These are phyloP conservation scores for Diphyllodes magnificus DNA, from an alignment of 2,113 vertebrate genomes.

Conservation along the genomic window DNA sequence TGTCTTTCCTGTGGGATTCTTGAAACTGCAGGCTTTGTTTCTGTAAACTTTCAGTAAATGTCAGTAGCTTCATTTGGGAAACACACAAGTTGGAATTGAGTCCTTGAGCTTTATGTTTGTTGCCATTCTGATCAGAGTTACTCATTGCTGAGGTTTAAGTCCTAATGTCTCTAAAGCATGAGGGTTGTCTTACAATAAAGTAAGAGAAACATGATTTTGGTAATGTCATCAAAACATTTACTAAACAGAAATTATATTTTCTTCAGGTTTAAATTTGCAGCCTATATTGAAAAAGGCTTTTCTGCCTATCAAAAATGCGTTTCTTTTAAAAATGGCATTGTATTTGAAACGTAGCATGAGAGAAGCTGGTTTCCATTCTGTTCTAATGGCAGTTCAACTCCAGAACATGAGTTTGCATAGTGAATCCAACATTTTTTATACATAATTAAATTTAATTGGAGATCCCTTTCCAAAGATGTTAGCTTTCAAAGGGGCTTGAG, in stretches of 20 bases:
- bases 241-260: not conserved
- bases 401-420: not conserved
- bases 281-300: not conserved
- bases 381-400: not conserved
- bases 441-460: not conserved
- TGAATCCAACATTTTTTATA: not conserved
- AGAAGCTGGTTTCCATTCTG: not conserved
- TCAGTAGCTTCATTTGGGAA: not conserved
- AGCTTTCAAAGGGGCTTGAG: not conserved
- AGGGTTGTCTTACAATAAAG: not conserved
- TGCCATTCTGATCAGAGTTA: not conserved
- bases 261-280: not conserved
- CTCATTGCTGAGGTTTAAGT: not conserved
- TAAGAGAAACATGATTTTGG: not conserved
- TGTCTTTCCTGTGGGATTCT: not conserved
- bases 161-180: not conserved
- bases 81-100: not conserved
- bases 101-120: not conserved
- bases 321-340: not conserved
- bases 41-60: not conserved
- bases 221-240: not conserved
- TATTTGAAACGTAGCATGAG: not conserved
- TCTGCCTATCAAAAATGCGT: not conserved
- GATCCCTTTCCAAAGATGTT: not conserved
- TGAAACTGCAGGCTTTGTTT: not conserved